phyloP scores from a whole-genome alignment of 2,797 vertebrate genomes.

The Gastrophryne carolinensis region DNA sequence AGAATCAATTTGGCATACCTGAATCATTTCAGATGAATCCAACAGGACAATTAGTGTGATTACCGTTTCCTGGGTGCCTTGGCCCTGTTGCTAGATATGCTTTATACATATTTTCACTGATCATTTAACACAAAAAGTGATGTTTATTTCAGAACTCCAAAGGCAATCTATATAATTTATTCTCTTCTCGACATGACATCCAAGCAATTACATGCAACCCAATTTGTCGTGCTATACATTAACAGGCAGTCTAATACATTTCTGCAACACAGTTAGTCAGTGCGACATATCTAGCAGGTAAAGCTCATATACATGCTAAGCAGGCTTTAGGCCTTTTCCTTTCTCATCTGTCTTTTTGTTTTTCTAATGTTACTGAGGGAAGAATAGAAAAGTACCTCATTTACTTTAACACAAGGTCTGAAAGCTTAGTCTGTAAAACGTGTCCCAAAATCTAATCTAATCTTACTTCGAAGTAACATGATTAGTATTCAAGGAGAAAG shows the following conservation, averaged over 20 bases:
- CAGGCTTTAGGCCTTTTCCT: not conserved
- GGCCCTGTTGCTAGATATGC: not conserved
- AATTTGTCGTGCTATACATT: not conserved
- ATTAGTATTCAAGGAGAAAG: slow-evolving; percentile 17
- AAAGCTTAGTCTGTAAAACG: slow-evolving; percentile 23
- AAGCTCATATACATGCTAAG: slow-evolving; percentile 4
- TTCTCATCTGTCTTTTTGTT: not conserved
- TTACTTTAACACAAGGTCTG: slow-evolving; percentile 17
- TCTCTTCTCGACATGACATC: not conserved
- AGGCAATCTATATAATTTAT: not conserved
- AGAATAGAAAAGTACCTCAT: not conserved
- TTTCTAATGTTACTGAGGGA: not conserved
- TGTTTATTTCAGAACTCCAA: not conserved
- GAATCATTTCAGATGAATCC: not conserved
- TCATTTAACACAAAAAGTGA: not conserved
- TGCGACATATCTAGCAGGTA: not conserved
- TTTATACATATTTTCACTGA: not conserved
- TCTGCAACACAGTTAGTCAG: not conserved
- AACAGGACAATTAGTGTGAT: not conserved
- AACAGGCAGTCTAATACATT: not conserved
- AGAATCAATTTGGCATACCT: not conserved
- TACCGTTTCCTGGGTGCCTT: not conserved
- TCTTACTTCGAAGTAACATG: slow-evolving; percentile 28
- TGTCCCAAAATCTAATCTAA: slow-evolving; percentile 1
- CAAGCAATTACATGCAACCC: not conserved